Evolutionary conservation across 2,113 vertebrate genomes (phyloP).

Genomic region (Protobothrops flavoviridis): DNA sequence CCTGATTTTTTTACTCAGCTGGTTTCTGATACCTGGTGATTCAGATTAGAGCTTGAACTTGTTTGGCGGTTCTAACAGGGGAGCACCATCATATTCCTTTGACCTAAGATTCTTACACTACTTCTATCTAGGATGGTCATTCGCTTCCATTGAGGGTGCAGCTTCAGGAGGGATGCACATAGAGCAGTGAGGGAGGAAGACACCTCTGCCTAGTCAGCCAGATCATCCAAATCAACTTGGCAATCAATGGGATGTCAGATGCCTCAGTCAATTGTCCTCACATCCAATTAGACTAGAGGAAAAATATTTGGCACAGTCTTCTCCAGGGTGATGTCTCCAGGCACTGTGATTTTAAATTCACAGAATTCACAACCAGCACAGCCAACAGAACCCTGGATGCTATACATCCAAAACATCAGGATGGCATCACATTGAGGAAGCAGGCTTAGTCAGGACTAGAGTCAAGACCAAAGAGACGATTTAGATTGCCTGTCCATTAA

Average conservation of each 20-base stretch:
- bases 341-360: background rate
- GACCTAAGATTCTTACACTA: background rate
- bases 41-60: background rate
- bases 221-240: background rate
- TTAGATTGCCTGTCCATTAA: background rate
- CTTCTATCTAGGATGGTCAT: background rate
- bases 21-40: background rate
- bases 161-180: background rate
- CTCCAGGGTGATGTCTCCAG: background rate
- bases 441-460: background rate
- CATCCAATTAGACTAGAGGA: background rate
- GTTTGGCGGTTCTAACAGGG: background rate
- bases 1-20: background rate
- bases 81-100: background rate
- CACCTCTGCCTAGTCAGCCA: background rate
- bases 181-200: background rate
- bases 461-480: background rate
- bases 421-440: background rate
- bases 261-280: background rate
- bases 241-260: background rate
- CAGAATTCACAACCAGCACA: background rate
- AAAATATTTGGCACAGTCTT: background rate
- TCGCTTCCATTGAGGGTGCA: background rate
- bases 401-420: background rate
- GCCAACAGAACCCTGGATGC: background rate